These are phyloP conservation scores for Alcis repandata DNA, from an alignment of 2,888 invertebrate species.

Conservation along the genomic window DNA sequence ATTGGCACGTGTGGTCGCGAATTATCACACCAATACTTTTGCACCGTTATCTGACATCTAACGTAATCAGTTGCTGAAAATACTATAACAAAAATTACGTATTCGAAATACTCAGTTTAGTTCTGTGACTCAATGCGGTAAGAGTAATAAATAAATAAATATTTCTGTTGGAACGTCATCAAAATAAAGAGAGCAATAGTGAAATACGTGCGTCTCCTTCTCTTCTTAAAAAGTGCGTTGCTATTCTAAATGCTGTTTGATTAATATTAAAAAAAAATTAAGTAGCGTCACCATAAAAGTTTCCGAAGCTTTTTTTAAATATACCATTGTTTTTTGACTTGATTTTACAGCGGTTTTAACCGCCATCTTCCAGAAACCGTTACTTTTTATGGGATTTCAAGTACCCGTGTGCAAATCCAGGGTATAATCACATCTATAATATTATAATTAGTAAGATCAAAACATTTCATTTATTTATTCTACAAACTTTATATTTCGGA, in stretches of 20 bases:
- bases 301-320: background rate
- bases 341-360: no score
- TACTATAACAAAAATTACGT: conserved; percentile 4
- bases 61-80: conserved; percentile 4
- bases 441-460: no score
- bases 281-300: background rate
- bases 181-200: background rate
- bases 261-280: no score
- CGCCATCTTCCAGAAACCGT: no score
- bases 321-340: no score
- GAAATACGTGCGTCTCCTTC: background rate
- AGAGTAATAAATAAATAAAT: background rate
- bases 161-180: background rate
- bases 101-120: conserved; percentile 13
- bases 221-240: background rate
- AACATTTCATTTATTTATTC: no score
- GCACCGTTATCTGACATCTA: background rate
- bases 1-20: background rate
- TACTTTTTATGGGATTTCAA: no score
- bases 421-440: no score
- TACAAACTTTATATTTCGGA: no score
- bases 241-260: background rate
- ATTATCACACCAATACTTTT: background rate
- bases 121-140: conserved; percentile 1
- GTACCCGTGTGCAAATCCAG: no score